phyloP scores from a whole-genome alignment of 2,113 vertebrate genomes.

The Chlamydotis undulata region DNA sequence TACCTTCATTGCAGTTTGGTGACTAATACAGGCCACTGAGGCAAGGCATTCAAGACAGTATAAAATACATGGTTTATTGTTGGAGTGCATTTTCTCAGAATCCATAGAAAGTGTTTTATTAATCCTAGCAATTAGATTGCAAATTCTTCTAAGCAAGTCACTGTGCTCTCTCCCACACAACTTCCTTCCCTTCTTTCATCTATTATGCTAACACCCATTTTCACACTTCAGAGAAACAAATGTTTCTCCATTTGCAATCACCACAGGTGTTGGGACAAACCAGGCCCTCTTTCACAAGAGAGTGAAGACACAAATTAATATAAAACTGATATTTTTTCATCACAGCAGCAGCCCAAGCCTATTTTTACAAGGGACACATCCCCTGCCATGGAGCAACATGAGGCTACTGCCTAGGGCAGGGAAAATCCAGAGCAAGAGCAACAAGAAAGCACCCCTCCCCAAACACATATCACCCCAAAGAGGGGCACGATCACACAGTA shows the following conservation, averaged over 20 bases:
- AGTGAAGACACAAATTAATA: neutral
- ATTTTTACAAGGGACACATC: accelerated
- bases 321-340: neutral
- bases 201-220: neutral
- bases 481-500: neutral
- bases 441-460: no score
- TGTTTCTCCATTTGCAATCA: neutral
- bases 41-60: neutral
- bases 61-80: neutral
- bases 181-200: neutral
- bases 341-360: neutral
- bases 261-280: neutral
- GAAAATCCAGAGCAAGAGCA: no score
- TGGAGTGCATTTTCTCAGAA: neutral
- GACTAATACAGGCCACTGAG: neutral
- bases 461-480: no score
- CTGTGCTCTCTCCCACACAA: neutral
- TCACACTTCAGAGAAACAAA: neutral
- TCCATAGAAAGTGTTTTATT: neutral
- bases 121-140: neutral
- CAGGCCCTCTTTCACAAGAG: neutral
- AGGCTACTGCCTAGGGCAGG: neutral
- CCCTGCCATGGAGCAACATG: neutral
- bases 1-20: neutral
- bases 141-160: neutral